Evolutionary conservation across 2,797 vertebrate genomes (phyloP).

Genomic region (Hafferia zeledoni): DNA sequence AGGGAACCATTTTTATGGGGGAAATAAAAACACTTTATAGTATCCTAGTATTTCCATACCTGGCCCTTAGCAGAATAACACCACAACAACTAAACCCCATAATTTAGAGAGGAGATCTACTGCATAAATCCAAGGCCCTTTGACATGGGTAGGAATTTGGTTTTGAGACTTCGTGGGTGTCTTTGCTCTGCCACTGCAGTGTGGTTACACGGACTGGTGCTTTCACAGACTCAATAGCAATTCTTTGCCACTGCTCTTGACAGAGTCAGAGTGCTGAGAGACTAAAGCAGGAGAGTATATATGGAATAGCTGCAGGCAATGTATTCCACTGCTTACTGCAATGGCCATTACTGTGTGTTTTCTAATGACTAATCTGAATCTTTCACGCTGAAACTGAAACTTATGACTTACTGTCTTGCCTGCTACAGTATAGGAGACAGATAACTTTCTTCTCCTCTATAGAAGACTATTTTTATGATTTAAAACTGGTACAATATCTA

Average conservation of each 20-base stretch:
- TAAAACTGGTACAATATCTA: neutral
- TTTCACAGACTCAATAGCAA: neutral
- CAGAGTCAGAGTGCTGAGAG: neutral
- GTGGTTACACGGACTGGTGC: fast-evolving
- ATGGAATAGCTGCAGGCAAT: neutral
- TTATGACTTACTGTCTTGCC: neutral
- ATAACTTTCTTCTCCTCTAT: neutral
- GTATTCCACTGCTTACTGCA: neutral
- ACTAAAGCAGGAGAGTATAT: neutral
- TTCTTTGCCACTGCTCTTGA: neutral
- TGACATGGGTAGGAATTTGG: neutral
- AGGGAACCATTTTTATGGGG: neutral
- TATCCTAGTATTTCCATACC: neutral
- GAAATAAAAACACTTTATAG: neutral
- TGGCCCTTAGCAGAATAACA: neutral
- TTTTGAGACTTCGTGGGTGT: neutral
- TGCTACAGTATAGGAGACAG: neutral
- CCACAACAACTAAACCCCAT: neutral
- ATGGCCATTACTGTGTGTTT: neutral
- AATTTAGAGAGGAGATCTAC: neutral
- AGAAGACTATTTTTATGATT: neutral
- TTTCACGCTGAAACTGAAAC: neutral
- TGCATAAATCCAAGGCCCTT: neutral
- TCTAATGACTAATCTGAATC: neutral
- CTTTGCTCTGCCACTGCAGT: neutral